Evolutionary conservation across 2,113 vertebrate species (phyloP), one percentile per base, ranked within the genome.

Genomic region (Cariama cristata): DNA sequence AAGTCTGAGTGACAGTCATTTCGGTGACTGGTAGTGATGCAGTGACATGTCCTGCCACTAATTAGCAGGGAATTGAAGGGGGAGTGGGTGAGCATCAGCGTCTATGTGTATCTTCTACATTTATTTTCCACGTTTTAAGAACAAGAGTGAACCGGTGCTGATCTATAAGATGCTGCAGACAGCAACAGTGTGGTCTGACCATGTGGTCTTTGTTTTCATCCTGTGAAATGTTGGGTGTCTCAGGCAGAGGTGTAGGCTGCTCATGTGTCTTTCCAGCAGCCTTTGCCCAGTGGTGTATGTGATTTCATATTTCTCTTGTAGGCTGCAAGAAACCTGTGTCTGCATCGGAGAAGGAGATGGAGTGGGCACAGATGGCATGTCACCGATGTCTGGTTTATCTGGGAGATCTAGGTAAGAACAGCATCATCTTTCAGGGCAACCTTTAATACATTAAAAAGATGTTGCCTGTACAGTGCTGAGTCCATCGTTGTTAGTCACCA

Each of bases 301-400:
- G 42, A 50, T 49, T 77, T 42, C 30, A 0, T 86, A 3, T 95
- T 60, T 95, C 50, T 83, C 27, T 8, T 2, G 17, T 69, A 99
- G 99, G 99, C 86, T 99, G 98, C 89, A 99, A 99, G 98, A 99
- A 99, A 91, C 99, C 99, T 0, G 98, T 99, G 69, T 99, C 99
- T 45, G 99, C 99, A 1, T 98, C 99, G 4, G 98, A 98, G 82
- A 99, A 99, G 97, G 99, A 99, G 98, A 99, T 99, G 99, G 99
- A 99, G 53, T 99, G 99, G 99, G 99, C 99, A 3, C 99, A 99
- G 98, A 99, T 99, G 99, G 99, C 99, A 0, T 99, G 99, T 93
- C 99, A 99, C 97, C 98, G 99, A 49, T 99, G 99, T 92, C 98
- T 99, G 88, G 99, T 99, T 72, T 99, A 99, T 95, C 98, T 99